Conservation (phyloP, 2,797 vertebrate genomes). For the Brotogeris chrysoptera region DNA sequence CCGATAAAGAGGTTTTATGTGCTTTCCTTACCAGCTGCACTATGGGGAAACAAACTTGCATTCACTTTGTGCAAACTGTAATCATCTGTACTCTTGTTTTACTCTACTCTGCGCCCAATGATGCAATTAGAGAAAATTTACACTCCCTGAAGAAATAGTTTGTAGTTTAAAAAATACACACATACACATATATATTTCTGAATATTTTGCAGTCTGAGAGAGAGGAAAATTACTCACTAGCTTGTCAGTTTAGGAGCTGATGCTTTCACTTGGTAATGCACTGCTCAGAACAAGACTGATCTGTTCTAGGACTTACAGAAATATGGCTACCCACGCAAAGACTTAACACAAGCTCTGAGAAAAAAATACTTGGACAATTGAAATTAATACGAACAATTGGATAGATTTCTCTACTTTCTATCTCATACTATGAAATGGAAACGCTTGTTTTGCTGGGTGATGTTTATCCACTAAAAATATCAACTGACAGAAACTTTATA, state of each 20-base stretch:
- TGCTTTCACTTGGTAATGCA: neutral
- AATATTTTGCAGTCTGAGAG: neutral
- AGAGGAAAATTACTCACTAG: neutral
- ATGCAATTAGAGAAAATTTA: neutral
- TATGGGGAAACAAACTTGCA: neutral
- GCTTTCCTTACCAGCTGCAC: neutral
- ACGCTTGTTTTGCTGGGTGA: slow-evolving; percentile 5
- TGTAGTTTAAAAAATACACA: neutral
- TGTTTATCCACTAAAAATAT: slow-evolving; percentile 12
- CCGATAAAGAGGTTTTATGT: neutral
- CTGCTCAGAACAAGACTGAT: neutral
- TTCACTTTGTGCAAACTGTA: neutral
- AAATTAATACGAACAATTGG: neutral
- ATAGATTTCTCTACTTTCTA: neutral
- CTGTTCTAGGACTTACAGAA: neutral
- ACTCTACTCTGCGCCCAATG: neutral
- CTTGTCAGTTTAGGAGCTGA: neutral
- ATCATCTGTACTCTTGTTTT: neutral
- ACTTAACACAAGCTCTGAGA: neutral
- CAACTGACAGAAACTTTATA: neutral
- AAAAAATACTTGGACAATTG: neutral
- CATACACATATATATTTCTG: neutral
- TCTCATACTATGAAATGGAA: neutral
- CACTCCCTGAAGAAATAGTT: neutral
- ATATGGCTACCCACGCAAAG: neutral